A percentile compares a stretch with the other conserved stretches of the same genome.
Evolutionary conservation across 2,797 vertebrate genomes (phyloP).

Genomic region (Oreochromis mossambicus): DNA sequence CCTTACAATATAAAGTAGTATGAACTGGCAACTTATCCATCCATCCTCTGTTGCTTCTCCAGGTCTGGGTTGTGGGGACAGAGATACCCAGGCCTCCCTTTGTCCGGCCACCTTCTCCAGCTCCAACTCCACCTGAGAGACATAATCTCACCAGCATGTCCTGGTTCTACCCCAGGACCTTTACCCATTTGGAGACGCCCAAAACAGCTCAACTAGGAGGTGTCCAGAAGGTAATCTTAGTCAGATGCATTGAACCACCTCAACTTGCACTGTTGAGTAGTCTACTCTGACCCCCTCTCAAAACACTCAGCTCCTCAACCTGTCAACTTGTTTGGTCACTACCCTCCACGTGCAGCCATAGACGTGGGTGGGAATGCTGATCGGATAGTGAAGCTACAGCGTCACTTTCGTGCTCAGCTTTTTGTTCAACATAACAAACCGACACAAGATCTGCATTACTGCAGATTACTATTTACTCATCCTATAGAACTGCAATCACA

Average conservation of each 20-base stretch:
- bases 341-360: neutral
- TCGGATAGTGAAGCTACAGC: neutral
- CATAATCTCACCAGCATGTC: neutral
- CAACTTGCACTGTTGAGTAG: neutral
- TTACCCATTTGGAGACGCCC: neutral
- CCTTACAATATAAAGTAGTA: neutral
- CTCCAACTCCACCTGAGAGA: neutral
- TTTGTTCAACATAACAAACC: neutral
- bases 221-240: neutral
- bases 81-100: neutral
- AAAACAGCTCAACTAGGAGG: neutral
- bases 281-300: neutral
- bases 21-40: neutral
- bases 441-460: neutral
- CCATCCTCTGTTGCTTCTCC: neutral
- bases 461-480: neutral
- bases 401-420: neutral
- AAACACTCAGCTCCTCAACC: neutral
- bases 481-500: neutral
- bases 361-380: neutral
- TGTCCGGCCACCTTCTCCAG: neutral
- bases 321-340: neutral
- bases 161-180: neutral
- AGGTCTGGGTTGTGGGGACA: fast-evolving
- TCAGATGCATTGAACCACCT: neutral